Evolutionary conservation across 2,797 vertebrate genomes (phyloP).

Genomic region (Hippocampus kuda): DNA sequence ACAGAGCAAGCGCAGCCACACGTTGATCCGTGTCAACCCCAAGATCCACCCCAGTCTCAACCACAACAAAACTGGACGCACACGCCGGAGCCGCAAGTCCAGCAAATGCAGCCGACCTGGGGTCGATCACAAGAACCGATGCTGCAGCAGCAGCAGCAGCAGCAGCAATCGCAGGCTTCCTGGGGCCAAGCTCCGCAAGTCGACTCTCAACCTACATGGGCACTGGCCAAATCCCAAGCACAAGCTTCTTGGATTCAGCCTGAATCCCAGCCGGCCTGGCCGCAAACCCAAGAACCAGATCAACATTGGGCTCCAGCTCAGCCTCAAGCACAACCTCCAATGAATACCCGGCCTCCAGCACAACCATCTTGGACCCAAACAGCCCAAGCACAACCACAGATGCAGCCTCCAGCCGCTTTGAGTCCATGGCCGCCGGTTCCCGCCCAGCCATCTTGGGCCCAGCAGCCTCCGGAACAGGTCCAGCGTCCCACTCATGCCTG

Average conservation of each 20-base stretch:
- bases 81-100: constrained; percentile 39
- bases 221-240: constrained; percentile 54
- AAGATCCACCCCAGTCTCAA: constrained; percentile 38
- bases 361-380: constrained; percentile 59
- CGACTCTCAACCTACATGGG: constrained; percentile 53
- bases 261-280: constrained; percentile 55
- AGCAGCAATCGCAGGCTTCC: constrained; percentile 55
- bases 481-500: constrained; percentile 43
- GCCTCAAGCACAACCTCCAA: constrained; percentile 44
- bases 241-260: constrained; percentile 55
- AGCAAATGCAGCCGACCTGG: constrained; percentile 51
- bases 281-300: constrained; percentile 44
- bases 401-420: constrained; percentile 41
- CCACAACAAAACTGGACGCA: constrained; percentile 44
- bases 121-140: constrained; percentile 50
- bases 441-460: constrained; percentile 56
- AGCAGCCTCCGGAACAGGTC: constrained; percentile 50
- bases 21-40: constrained; percentile 36
- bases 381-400: constrained; percentile 44
- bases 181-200: constrained; percentile 67
- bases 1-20: constrained; percentile 38
- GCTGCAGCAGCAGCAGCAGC: constrained; percentile 33
- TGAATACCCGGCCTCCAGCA: constrained; percentile 51
- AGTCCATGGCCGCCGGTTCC: constrained; percentile 59
- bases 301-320: constrained; percentile 52